A percentile compares a stretch with the other conserved stretches of the same genome.
These are phyloP conservation scores for Oncorhynchus kisutch DNA, from an alignment of 2,113 vertebrate species.

Conservation along the genomic window DNA sequence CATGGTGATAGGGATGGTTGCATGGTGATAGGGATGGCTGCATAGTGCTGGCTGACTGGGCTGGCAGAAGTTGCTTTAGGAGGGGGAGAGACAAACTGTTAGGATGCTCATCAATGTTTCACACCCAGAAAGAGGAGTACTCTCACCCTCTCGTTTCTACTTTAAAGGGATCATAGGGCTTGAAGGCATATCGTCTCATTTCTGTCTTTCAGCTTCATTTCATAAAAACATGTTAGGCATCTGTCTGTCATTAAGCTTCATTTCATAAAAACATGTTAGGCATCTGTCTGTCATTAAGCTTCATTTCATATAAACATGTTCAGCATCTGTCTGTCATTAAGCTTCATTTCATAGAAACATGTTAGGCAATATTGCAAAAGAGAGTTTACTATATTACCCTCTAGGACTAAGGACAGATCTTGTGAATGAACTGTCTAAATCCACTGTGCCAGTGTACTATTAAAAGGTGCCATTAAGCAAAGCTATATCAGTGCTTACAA, in stretches of 20 bases:
- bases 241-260: constrained; percentile 7
- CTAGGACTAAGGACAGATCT: constrained; percentile 7
- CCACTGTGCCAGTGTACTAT: constrained; percentile 11
- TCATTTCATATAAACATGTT: constrained; percentile 45
- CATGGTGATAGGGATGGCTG: constrained; percentile 38
- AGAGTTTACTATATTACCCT: neutral
- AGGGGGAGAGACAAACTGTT: constrained; percentile 42
- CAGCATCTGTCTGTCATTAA: constrained; percentile 39
- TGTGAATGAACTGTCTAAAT: constrained; percentile 20
- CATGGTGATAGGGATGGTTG: constrained; percentile 27
- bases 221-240: no score
- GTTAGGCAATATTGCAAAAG: neutral
- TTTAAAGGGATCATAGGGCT: constrained; percentile 46
- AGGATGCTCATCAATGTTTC: constrained; percentile 30
- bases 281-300: no score
- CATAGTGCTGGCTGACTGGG: neutral
- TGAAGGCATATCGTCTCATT: constrained; percentile 43
- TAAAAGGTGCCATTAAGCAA: no score
- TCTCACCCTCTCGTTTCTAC: constrained; percentile 36
- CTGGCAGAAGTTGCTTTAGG: constrained; percentile 27
- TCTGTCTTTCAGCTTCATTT: no score
- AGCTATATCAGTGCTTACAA: neutral
- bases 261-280: constrained; percentile 34
- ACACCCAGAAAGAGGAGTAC: constrained; percentile 28
- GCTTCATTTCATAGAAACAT: neutral